Conservation (phyloP, 2,113 vertebrate genomes). For the Embiotoca jacksoni region DNA sequence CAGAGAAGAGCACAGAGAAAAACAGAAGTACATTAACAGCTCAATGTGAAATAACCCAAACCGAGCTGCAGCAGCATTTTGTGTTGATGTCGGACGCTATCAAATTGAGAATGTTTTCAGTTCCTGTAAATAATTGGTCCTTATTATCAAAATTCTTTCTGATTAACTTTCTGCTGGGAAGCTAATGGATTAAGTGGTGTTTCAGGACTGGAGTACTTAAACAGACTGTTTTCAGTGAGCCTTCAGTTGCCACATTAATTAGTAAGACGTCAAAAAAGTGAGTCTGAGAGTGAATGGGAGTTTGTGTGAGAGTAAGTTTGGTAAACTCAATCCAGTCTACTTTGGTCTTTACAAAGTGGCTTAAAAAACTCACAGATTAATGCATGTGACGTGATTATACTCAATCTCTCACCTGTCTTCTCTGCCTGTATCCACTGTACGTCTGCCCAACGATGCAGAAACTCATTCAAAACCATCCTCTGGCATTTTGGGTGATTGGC, state of each 20-base stretch:
- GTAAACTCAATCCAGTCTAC: background rate
- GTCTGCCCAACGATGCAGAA: conserved; percentile 30
- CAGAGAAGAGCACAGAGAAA: too few relatives aligned
- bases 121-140: too few relatives aligned
- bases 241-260: background rate
- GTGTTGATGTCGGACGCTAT: too few relatives aligned
- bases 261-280: background rate
- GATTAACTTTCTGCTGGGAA: background rate
- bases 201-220: too few relatives aligned
- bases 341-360: background rate
- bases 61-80: too few relatives aligned
- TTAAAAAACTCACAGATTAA: conserved; percentile 19
- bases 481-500: conserved; percentile 75
- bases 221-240: background rate
- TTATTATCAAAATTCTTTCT: too few relatives aligned
- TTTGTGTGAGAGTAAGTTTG: background rate
- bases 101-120: too few relatives aligned
- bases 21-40: too few relatives aligned
- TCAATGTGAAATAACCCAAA: too few relatives aligned
- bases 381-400: conserved; percentile 36
- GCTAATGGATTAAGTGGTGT: background rate
- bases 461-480: conserved; percentile 54
- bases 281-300: background rate
- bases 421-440: conserved; percentile 2
- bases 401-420: background rate